Conservation (phyloP, 2,113 vertebrate species). For the Pseudonaja textilis region DNA sequence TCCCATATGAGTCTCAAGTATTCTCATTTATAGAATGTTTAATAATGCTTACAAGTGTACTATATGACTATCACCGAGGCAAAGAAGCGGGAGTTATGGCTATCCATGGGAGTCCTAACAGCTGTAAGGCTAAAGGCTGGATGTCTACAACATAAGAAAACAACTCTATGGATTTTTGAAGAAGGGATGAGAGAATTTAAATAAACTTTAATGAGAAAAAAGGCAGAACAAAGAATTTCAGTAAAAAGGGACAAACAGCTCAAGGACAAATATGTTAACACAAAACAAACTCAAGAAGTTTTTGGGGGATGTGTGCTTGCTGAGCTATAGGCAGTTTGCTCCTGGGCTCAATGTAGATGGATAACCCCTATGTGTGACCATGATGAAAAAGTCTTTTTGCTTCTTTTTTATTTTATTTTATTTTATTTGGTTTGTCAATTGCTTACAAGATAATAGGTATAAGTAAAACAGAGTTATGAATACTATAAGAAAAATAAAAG, state of each 20-base stretch:
- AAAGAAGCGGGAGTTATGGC: neutral
- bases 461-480: no score
- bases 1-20: neutral
- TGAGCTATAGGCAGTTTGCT: neutral
- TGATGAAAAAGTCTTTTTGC: neutral
- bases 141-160: neutral
- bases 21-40: neutral
- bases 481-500: no score
- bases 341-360: neutral
- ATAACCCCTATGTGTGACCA: neutral
- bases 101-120: neutral
- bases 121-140: neutral
- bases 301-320: neutral
- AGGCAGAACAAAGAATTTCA: neutral
- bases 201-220: neutral
- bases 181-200: neutral
- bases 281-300: neutral
- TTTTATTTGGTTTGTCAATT: no score
- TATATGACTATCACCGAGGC: neutral
- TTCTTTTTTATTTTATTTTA: no score
- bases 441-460: no score
- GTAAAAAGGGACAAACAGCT: neutral
- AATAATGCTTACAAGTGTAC: neutral
- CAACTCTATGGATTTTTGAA: neutral
- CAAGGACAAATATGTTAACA: neutral